Conservation (phyloP, 2,113 vertebrate species). For the Brienomyrus brachyistius region DNA sequence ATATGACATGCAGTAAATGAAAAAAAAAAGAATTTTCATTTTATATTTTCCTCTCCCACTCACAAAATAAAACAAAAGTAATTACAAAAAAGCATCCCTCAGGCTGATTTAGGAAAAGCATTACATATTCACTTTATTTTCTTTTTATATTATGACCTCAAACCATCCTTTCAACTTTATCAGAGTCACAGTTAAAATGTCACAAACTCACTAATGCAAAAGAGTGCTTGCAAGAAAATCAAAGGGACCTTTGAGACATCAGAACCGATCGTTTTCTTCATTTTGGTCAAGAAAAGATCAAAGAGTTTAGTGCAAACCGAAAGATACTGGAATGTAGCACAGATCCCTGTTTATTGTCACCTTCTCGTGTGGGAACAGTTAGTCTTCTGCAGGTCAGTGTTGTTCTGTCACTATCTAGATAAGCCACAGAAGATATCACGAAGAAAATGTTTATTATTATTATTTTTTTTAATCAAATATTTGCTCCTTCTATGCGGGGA, state of each 20-base stretch:
- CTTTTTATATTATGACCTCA: neutral
- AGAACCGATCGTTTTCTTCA: constrained; percentile 20
- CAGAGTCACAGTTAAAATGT: constrained; percentile 15
- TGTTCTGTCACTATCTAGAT: neutral
- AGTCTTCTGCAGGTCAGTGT: constrained; percentile 23
- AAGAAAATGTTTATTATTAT: neutral
- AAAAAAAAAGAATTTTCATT: constrained; percentile 40
- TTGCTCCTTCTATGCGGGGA: neutral
- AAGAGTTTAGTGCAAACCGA: constrained; percentile 44
- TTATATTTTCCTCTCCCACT: constrained; percentile 48
- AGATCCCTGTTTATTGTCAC: constrained; percentile 7
- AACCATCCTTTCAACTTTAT: constrained; percentile 36
- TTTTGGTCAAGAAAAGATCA: constrained; percentile 30
- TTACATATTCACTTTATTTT: neutral
- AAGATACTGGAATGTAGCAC: constrained; percentile 48
- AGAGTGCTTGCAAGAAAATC: neutral
- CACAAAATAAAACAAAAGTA: constrained; percentile 21
- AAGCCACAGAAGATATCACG: constrained; percentile 23
- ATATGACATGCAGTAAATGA: constrained; percentile 59
- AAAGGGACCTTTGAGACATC: neutral
- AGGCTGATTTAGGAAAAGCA: constrained; percentile 39
- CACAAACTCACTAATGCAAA: neutral
- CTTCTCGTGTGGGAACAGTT: constrained; percentile 34
- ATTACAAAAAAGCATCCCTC: constrained; percentile 11
- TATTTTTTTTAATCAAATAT: neutral